phyloP scores from a whole-genome alignment of 2,888 invertebrate species.

The Siphlonurus alternatus region DNA sequence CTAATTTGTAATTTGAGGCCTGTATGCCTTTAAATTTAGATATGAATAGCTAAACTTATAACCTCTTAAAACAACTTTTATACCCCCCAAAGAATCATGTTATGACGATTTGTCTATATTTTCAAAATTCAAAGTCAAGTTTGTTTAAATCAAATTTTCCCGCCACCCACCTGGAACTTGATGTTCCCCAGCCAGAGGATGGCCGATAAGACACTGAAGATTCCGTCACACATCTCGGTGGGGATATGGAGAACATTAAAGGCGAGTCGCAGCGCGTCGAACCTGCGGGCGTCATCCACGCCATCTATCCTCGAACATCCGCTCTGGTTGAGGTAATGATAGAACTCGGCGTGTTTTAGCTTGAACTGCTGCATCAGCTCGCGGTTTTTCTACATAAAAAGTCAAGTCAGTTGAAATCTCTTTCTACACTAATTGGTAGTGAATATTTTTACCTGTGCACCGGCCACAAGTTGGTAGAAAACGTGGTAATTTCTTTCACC shows the following conservation, averaged over 20 bases:
- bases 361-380: constrained; percentile 58
- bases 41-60: too few relatives aligned
- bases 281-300: constrained; percentile 44
- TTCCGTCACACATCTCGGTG: constrained; percentile 69
- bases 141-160: too few relatives aligned
- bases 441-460: constrained; percentile 42
- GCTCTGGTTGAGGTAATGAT: constrained; percentile 68
- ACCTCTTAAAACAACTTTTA: too few relatives aligned
- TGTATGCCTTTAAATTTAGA: too few relatives aligned
- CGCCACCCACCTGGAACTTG: constrained; percentile 57
- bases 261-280: constrained; percentile 73
- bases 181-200: constrained; percentile 85
- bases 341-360: constrained; percentile 55
- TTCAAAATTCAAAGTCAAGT: too few relatives aligned
- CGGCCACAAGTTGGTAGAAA: constrained; percentile 79
- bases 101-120: too few relatives aligned
- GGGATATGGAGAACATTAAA: constrained; percentile 80
- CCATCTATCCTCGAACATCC: constrained; percentile 52
- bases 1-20: too few relatives aligned
- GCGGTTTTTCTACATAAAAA: constrained; percentile 39
- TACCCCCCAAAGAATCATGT: too few relatives aligned
- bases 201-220: constrained; percentile 73
- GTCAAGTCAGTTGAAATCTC: constrained; percentile 2
- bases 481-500: constrained; percentile 84
- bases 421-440: background rate